phyloP scores from a whole-genome alignment of 2,888 invertebrate genomes.

The Acleris laterana region DNA sequence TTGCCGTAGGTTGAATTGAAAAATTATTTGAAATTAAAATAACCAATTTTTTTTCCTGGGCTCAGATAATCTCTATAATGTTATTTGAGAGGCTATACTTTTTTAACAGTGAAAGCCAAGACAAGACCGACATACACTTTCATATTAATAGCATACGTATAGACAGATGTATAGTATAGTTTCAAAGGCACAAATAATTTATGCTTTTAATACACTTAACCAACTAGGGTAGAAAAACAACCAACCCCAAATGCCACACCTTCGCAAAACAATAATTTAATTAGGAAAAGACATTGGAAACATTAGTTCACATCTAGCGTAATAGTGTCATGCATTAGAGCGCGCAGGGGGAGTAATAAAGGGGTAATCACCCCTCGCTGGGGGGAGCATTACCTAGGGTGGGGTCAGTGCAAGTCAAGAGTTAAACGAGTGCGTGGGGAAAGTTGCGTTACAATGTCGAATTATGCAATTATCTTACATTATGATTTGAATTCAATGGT shows the following conservation, averaged over 20 bases:
- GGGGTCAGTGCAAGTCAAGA: slow-evolving; percentile 35
- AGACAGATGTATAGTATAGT: too few species aligned
- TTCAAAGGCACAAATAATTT: too few species aligned
- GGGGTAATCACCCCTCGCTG: slow-evolving; percentile 76
- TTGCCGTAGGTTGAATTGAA: too few species aligned
- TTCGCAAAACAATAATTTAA: slow-evolving; percentile 51
- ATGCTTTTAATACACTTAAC: not conserved
- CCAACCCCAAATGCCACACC: slow-evolving; percentile 27
- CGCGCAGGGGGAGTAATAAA: slow-evolving; percentile 73
- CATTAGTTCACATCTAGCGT: slow-evolving; percentile 70
- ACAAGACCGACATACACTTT: too few species aligned
- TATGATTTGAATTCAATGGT: not conserved
- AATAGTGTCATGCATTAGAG: slow-evolving; percentile 80
- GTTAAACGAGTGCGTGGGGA: slow-evolving; percentile 1
- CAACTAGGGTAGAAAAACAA: not conserved
- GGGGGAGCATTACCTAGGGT: slow-evolving; percentile 66
- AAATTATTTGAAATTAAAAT: too few species aligned
- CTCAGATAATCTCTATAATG: too few species aligned
- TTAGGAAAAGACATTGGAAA: slow-evolving; percentile 62
- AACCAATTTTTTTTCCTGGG: too few species aligned
- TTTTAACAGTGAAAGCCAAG: too few species aligned
- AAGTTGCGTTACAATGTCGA: not conserved
- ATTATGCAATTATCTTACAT: not conserved
- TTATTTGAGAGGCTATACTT: too few species aligned
- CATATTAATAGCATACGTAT: too few species aligned